phyloP scores from a whole-genome alignment of 2,797 vertebrate genomes.

The Bucorvus abyssinicus region DNA sequence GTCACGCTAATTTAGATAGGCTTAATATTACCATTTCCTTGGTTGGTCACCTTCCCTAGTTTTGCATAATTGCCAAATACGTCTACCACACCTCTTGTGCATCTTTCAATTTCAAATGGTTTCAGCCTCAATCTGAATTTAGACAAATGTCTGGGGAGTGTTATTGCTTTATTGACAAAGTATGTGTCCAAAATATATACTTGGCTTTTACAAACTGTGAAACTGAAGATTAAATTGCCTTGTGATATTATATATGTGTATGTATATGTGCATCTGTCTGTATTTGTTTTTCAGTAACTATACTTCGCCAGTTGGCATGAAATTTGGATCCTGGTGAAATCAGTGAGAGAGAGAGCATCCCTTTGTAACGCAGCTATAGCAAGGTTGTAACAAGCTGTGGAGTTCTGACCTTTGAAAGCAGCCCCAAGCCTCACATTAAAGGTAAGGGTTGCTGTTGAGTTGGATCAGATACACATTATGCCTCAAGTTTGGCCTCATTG shows the following conservation, averaged over 20 bases:
- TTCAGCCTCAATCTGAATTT: neutral
- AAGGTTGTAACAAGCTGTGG: neutral
- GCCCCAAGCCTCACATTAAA: neutral
- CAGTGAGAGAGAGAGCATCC: neutral
- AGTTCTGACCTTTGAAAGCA: neutral
- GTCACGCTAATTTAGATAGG: neutral
- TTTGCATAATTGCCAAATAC: conserved; percentile 33
- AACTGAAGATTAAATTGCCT: neutral
- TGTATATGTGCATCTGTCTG: neutral
- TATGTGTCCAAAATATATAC: neutral
- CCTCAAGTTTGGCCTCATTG: neutral
- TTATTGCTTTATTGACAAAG: neutral
- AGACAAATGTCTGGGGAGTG: neutral
- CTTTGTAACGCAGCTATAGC: neutral
- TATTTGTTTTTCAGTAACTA: neutral
- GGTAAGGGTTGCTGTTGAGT: neutral
- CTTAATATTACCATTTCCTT: conserved; percentile 10
- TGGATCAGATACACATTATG: neutral
- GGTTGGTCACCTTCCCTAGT: neutral
- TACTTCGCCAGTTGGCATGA: neutral
- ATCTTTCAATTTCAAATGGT: neutral
- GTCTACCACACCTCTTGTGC: neutral
- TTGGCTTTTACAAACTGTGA: neutral
- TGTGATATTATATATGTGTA: neutral
- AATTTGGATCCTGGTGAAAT: neutral